Percentiles rank a stretch among this genome's conserved stretches.
Conservation (phyloP, 2,888 invertebrate species). For the Calameuta filiformis region DNA sequence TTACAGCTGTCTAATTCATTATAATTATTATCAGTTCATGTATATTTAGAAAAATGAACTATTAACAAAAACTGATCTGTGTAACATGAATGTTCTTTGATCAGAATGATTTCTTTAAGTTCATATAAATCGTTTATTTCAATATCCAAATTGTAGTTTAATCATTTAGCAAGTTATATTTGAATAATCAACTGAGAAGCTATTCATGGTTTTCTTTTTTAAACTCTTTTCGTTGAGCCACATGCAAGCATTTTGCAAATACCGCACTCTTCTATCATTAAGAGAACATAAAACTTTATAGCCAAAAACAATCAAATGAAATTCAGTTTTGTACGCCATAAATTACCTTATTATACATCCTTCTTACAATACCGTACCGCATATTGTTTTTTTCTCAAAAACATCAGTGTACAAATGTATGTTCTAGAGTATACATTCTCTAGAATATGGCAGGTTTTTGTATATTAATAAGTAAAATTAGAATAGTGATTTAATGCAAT, state of each 20-base stretch:
- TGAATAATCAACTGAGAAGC: background rate
- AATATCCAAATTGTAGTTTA: background rate
- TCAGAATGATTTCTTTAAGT: background rate
- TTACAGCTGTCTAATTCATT: background rate
- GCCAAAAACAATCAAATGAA: background rate
- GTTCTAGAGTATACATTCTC: background rate
- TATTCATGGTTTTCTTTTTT: background rate
- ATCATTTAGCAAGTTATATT: background rate
- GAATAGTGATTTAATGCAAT: background rate
- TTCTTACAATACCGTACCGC: background rate
- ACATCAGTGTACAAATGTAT: background rate
- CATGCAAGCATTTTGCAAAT: background rate
- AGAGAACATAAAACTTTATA: background rate
- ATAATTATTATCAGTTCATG: background rate
- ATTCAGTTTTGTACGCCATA: background rate
- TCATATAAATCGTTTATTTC: background rate
- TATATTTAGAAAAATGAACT: background rate
- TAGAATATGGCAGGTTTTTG: background rate
- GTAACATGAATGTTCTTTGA: background rate
- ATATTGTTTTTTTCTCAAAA: background rate
- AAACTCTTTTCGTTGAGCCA: background rate
- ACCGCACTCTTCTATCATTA: background rate
- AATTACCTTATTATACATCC: background rate
- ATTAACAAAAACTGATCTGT: background rate
- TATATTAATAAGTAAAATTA: background rate